Evolutionary conservation across 2,797 vertebrate genomes (phyloP).

Genomic region (Pagetopsis macropterus): DNA sequence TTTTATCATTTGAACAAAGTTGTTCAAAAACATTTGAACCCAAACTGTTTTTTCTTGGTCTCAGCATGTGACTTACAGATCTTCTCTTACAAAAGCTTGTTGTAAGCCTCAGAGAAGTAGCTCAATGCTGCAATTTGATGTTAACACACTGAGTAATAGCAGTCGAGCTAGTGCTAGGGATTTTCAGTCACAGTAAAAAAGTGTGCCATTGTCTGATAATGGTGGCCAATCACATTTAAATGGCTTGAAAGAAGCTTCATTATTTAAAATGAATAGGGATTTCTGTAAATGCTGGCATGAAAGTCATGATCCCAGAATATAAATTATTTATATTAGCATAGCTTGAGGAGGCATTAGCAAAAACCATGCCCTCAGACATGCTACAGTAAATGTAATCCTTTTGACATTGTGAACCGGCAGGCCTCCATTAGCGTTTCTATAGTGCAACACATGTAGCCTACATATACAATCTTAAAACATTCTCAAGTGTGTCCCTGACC

Average conservation of each 20-base stretch:
- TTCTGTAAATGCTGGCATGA: constrained; percentile 18
- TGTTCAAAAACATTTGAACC: constrained; percentile 22
- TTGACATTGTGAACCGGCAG: constrained; percentile 7
- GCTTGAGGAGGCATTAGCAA: constrained; percentile 14
- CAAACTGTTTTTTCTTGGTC: constrained; percentile 1
- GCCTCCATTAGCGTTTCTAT: neutral
- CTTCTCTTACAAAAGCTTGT: neutral
- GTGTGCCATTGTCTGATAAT: neutral
- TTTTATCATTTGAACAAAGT: constrained; percentile 14
- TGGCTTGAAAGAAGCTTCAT: constrained; percentile 21
- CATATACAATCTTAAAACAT: constrained; percentile 33
- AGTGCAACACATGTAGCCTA: neutral
- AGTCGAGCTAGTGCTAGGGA: neutral
- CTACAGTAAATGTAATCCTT: constrained; percentile 20
- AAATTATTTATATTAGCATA: constrained; percentile 45
- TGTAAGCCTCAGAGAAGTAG: constrained; percentile 7
- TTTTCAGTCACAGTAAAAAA: neutral
- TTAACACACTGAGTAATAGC: constrained; percentile 18
- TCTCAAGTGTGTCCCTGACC: constrained; percentile 42
- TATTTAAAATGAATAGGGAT: constrained; percentile 24
- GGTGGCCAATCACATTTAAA: constrained; percentile 4
- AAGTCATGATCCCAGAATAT: constrained; percentile 11
- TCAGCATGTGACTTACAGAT: neutral
- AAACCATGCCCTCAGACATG: constrained; percentile 20
- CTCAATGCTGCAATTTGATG: constrained; percentile 17